These are phyloP conservation scores for Hipparchia semele DNA, from an alignment of 2,888 invertebrate genomes.

Conservation along the genomic window DNA sequence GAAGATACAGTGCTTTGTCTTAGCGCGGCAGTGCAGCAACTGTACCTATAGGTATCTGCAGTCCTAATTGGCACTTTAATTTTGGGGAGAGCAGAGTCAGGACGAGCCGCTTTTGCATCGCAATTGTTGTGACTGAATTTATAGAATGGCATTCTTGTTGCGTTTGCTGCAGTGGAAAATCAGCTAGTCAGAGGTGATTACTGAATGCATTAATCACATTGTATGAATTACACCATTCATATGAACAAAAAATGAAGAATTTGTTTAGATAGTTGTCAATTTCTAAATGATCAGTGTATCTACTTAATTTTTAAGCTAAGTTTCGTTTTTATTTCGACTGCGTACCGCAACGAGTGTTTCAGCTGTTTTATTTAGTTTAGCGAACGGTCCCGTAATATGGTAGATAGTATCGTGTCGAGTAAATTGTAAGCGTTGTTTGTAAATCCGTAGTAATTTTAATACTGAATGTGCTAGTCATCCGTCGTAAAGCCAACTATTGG, in stretches of 20 bases:
- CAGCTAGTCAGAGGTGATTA: neutral
- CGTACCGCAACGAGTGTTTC: slow-evolving; percentile 38
- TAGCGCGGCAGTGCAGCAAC: no score
- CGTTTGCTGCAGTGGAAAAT: no score
- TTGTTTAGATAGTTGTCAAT: neutral
- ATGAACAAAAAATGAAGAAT: neutral
- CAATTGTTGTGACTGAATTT: no score
- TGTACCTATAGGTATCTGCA: no score
- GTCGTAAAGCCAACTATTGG: slow-evolving; percentile 62
- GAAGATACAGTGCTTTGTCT: no score
- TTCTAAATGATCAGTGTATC: neutral
- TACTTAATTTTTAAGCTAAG: slow-evolving; percentile 24
- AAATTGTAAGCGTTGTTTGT: slow-evolving; percentile 63
- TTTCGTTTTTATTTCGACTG: slow-evolving; percentile 34
- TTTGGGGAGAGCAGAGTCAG: no score
- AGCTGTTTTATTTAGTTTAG: slow-evolving; percentile 35
- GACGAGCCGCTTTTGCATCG: no score
- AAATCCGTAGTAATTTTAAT: slow-evolving; percentile 67
- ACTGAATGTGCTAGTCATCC: slow-evolving; percentile 75
- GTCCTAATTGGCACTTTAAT: no score
- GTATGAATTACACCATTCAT: neutral
- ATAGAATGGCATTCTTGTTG: no score
- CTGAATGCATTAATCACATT: neutral
- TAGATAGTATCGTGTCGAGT: slow-evolving; percentile 57
- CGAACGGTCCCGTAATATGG: slow-evolving; percentile 41